Conservation (phyloP, 2,888 invertebrate genomes). For the Plagiodera versicolora region DNA sequence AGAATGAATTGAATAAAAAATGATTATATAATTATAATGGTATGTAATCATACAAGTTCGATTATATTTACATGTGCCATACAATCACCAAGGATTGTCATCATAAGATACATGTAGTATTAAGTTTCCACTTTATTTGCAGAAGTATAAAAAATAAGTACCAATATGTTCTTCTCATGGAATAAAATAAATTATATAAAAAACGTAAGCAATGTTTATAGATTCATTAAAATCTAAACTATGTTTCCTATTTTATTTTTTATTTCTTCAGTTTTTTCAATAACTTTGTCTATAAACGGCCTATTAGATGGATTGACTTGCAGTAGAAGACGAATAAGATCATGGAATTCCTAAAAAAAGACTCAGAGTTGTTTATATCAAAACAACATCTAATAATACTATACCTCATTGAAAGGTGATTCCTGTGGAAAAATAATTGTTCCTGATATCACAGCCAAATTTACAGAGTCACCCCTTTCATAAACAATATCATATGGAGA, state of each 20-base stretch:
- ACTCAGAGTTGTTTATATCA: too few species aligned
- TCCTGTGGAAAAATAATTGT: constrained; percentile 71
- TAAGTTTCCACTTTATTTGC: too few species aligned
- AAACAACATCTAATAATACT: constrained; percentile 8
- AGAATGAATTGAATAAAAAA: too few species aligned
- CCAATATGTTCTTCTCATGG: too few species aligned
- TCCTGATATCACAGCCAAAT: constrained; percentile 79
- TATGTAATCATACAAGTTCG: too few species aligned
- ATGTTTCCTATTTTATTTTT: constrained; percentile 61
- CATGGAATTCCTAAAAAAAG: constrained; percentile 66
- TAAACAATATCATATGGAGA: constrained; percentile 84
- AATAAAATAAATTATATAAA: too few species aligned
- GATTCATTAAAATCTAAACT: constrained; percentile 49
- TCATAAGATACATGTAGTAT: too few species aligned
- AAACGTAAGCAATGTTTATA: too few species aligned
- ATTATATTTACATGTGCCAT: too few species aligned
- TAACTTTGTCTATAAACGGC: constrained; percentile 74
- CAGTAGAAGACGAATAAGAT: constrained; percentile 69
- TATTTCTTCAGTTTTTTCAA: constrained; percentile 63
- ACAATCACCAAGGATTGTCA: too few species aligned
- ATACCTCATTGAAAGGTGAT: constrained; percentile 65
- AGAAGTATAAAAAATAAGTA: too few species aligned
- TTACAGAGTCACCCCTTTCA: constrained; percentile 84
- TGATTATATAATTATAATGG: too few species aligned
- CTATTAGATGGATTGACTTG: constrained; percentile 76